Conservation (phyloP, 1,140 invertebrate species). For the Solenopsis invicta region DNA sequence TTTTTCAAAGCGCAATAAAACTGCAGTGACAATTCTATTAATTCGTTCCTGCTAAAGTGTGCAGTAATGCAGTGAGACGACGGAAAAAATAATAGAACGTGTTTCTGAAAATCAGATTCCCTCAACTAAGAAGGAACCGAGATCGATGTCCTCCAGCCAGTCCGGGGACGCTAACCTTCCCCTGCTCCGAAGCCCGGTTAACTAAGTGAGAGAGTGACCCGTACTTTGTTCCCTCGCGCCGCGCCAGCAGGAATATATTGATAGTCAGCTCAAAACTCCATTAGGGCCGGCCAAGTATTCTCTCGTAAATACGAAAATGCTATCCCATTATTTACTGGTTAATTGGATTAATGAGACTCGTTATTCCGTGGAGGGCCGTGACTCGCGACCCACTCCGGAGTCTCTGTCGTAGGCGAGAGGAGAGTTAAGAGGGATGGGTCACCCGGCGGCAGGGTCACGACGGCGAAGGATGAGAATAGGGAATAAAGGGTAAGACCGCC, state of each 20-base stretch:
- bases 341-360: conserved; percentile 88
- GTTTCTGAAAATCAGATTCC: conserved; percentile 69
- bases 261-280: conserved; percentile 88
- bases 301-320: conserved; percentile 87
- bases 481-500: conserved; percentile 77
- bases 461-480: conserved; percentile 70
- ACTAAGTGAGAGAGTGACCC: conserved; percentile 86
- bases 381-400: conserved; percentile 78
- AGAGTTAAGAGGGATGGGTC: conserved; percentile 70
- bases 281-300: conserved; percentile 84
- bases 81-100: conserved; percentile 15
- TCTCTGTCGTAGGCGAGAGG: conserved; percentile 65
- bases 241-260: conserved; percentile 86
- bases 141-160: conserved; percentile 79
- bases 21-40: neutral
- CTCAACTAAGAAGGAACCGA: conserved; percentile 70
- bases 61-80: neutral
- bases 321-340: conserved; percentile 88
- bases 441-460: conserved; percentile 57
- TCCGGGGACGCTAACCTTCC: conserved; percentile 60
- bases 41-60: neutral
- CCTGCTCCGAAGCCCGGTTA: conserved; percentile 71
- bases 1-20: neutral
- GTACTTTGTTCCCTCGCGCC: conserved; percentile 82
- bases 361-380: conserved; percentile 85